Percentiles rank a stretch among this genome's conserved stretches.
Conservation (phyloP, 2,113 vertebrate genomes). For the Calyptomena viridis region DNA sequence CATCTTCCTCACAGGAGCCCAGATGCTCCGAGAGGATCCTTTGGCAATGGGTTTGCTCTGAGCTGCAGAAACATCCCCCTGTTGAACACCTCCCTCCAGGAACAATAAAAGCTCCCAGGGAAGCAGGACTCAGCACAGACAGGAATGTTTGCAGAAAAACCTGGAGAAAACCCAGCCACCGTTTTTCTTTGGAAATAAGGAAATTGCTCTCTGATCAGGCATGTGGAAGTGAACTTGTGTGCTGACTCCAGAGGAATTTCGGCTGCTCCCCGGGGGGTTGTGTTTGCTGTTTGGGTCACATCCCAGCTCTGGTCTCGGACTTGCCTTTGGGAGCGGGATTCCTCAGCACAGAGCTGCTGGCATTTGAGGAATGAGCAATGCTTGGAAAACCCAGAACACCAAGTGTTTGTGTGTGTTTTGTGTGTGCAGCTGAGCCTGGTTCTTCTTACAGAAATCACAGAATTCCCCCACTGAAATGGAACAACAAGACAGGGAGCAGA, state of each 20-base stretch:
- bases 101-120: neutral
- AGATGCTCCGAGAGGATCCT: neutral
- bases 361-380: conserved; percentile 43
- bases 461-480: neutral
- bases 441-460: neutral
- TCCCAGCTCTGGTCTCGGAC: conserved; percentile 1
- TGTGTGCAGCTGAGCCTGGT: neutral
- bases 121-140: neutral
- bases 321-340: conserved; percentile 34
- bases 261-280: neutral
- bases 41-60: neutral
- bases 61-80: neutral
- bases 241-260: conserved; percentile 29
- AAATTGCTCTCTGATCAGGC: neutral
- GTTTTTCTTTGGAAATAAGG: neutral
- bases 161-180: neutral
- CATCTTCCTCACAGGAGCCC: neutral
- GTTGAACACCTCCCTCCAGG: neutral
- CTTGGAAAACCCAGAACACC: neutral
- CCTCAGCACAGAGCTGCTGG: conserved; percentile 2
- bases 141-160: neutral
- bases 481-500: neutral
- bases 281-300: conserved; percentile 24
- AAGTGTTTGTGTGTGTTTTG: neutral
- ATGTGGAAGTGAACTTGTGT: conserved; percentile 49